phyloP scores from a whole-genome alignment of 2,888 invertebrate genomes.

The Cheilosia vulpina region DNA sequence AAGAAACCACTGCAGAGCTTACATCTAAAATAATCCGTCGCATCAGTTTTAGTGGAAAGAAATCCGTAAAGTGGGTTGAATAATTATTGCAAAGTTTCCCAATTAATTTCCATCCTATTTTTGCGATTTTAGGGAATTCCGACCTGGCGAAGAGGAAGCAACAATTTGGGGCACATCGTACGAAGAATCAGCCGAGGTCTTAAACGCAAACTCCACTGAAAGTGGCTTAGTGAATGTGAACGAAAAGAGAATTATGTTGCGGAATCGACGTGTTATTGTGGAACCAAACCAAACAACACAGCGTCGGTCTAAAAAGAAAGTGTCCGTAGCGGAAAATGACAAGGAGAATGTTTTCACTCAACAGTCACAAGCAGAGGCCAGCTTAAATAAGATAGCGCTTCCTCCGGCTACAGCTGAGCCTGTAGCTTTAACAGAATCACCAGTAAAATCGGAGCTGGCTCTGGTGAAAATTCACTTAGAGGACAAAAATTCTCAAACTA shows the following conservation, averaged over 20 bases:
- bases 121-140: conserved; percentile 69
- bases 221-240: conserved; percentile 50
- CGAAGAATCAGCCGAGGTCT: conserved; percentile 70
- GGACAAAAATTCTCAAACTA: neutral
- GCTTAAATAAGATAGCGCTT: neutral
- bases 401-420: neutral
- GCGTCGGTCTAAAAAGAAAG: conserved; percentile 47
- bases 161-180: conserved; percentile 77
- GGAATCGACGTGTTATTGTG: conserved; percentile 48
- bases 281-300: conserved; percentile 11
- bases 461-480: neutral
- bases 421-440: neutral
- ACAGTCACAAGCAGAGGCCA: neutral
- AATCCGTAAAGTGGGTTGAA: conserved; percentile 75
- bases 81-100: neutral
- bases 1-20: conserved; percentile 56
- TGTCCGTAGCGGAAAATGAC: conserved; percentile 45
- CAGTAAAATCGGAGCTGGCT: conserved; percentile 14
- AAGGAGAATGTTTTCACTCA: conserved; percentile 53
- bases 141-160: conserved; percentile 67
- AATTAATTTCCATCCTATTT: neutral
- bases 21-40: conserved; percentile 61
- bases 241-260: conserved; percentile 52
- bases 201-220: conserved; percentile 38
- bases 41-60: conserved; percentile 76